Conservation (phyloP, 2,113 vertebrate species). For the Ursus arctos region DNA sequence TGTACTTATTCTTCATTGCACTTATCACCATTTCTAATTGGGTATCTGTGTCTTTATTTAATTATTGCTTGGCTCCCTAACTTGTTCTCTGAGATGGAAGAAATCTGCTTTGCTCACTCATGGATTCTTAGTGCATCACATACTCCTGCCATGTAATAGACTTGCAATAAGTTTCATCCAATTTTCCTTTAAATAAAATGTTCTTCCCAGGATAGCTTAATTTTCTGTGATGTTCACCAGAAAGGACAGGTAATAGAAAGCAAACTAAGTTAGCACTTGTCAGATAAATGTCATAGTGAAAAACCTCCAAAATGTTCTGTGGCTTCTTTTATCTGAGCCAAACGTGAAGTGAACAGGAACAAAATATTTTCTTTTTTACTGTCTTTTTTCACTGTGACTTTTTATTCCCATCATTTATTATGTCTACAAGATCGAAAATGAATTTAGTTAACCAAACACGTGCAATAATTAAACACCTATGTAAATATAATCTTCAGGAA, state of each 20-base stretch:
- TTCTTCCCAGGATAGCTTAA: not conserved
- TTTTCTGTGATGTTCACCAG: not conserved
- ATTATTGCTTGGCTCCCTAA: not conserved
- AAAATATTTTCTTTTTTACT: not conserved
- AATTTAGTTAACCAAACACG: not conserved
- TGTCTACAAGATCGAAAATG: not conserved
- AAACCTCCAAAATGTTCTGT: not conserved
- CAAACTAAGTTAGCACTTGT: not conserved
- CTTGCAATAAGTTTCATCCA: not conserved
- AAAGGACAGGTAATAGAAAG: not conserved
- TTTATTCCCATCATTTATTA: not conserved
- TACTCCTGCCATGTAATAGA: not conserved
- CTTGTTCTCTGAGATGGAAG: not conserved
- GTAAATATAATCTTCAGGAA: not conserved
- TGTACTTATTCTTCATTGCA: not conserved
- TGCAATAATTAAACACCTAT: not conserved
- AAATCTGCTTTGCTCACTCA: not conserved
- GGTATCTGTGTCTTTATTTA: not conserved
- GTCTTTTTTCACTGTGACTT: not conserved
- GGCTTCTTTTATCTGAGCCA: not conserved
- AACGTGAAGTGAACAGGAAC: not conserved
- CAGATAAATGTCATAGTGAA: not conserved
- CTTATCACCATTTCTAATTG: not conserved
- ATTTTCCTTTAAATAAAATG: not conserved
- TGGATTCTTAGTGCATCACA: too few species aligned